Conservation (phyloP, 2,797 vertebrate genomes). For the Miichthys miiuy region DNA sequence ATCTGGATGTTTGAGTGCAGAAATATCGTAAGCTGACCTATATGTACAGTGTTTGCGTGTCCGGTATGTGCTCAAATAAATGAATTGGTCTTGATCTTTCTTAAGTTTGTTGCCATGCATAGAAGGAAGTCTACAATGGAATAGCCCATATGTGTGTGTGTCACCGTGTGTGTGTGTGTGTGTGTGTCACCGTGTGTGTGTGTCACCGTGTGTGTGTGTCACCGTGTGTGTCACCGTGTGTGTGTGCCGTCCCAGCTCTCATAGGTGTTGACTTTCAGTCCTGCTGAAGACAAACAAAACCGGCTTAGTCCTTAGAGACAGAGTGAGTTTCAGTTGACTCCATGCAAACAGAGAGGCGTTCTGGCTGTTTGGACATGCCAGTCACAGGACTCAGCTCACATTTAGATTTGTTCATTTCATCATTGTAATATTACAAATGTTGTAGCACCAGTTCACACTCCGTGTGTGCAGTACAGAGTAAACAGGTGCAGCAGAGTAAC, state of each 20-base stretch:
- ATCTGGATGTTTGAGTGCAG: too few relatives aligned
- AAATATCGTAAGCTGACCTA: too few relatives aligned
- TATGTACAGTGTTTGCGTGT: too few relatives aligned
- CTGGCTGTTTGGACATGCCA: constrained; percentile 10
- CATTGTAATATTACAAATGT: not conserved
- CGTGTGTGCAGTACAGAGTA: too few relatives aligned
- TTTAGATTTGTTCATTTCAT: too few relatives aligned
- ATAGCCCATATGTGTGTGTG: not conserved
- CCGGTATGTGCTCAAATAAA: not conserved
- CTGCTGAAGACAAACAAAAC: constrained; percentile 46
- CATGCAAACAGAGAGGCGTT: constrained; percentile 43
- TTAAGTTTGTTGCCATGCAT: not conserved
- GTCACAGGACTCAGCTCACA: constrained; percentile 17
- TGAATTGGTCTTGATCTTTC: not conserved
- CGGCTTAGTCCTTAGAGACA: constrained; percentile 43
- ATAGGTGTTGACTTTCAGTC: constrained; percentile 57
- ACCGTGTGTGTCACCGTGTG: not conserved
- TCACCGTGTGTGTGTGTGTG: too few relatives aligned
- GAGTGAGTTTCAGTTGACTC: constrained; percentile 45
- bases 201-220: too few relatives aligned
- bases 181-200: too few relatives aligned
- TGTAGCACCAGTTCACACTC: not conserved
- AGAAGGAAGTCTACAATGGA: not conserved
- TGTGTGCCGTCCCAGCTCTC: constrained; percentile 15
- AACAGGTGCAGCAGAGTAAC: not conserved